Conservation (phyloP, 1,140 invertebrate species). For the Nymphalis io region DNA sequence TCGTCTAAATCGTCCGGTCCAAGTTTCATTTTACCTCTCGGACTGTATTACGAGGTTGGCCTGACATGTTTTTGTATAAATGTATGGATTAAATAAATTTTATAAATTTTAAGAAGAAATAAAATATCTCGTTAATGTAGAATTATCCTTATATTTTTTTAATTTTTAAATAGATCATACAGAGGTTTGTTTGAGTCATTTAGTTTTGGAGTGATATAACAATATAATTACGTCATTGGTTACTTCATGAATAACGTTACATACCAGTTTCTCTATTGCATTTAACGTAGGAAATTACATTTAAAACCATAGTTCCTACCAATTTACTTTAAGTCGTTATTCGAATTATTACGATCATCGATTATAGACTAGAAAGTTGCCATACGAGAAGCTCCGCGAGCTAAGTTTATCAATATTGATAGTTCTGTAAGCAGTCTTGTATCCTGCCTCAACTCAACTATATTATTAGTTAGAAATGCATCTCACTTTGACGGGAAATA, state of each 20-base stretch:
- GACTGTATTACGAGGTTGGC: constrained; percentile 25
- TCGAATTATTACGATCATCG: constrained; percentile 16
- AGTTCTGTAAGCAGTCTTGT: constrained; percentile 30
- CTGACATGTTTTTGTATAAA: constrained; percentile 7
- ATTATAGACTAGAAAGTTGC: constrained; percentile 27
- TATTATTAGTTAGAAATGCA: constrained; percentile 14
- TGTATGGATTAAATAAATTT: background rate
- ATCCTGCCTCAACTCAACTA: constrained; percentile 32
- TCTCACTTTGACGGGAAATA: constrained; percentile 11
- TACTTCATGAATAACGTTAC: background rate
- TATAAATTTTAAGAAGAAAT: background rate
- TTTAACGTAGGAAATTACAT: background rate
- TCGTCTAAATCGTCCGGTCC: constrained; percentile 49
- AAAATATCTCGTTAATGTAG: no score
- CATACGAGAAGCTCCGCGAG: constrained; percentile 17
- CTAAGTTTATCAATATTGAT: constrained; percentile 38
- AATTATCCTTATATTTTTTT: no score
- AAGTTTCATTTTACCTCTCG: constrained; percentile 50
- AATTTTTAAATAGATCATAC: no score
- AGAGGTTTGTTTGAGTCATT: no score
- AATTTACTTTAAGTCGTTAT: constrained; percentile 1
- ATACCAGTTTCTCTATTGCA: background rate
- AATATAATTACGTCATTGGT: background rate
- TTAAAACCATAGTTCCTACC: background rate
- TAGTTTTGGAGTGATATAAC: no score